Evolutionary conservation across 2,888 invertebrate genomes (phyloP), one percentile per base, ranked within the genome.

Genomic region (Euclidia mi): DNA sequence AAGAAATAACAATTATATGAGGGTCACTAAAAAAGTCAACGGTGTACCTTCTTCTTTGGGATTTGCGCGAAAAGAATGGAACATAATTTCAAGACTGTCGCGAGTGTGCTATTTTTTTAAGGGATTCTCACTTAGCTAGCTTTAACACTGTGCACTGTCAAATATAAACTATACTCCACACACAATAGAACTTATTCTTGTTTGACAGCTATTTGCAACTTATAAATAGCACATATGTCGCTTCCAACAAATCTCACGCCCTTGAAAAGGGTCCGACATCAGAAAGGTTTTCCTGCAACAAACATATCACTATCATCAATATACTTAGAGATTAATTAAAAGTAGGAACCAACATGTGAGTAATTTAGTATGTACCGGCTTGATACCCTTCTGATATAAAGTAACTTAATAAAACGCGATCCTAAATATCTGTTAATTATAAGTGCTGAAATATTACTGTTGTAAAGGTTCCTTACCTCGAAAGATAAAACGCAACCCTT

Each of bases 61-160:
- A 40, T 73, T 66, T 68, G 56, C 62, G 70, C 67, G 57, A 65
- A 75, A 72, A 55, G 62, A 65, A 71, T 55, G 51, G 40, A 44
- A 76, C 65, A 74, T 74, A 65, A 71, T 71, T 67, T 67, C 57
- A 56, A 63, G 47, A 78, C 71, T 73, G 75, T 70, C 67, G 74
- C 72, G 50, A 66, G 59, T 60, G 40, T 53, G 18, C 53, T 63
- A 55, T 56, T 51, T 55, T 66, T 77, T n/a, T n/a, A 63, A 59
- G 71, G 70, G 46, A 71, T 69, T 65, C 64, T 31, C 56, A 43
- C 67, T n/a, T n/a, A n/a, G n/a, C n/a, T 62, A 63, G 49, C 31
- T 49, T 11, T 11, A 32, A 3, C 32, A 20, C 14, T 14, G 17
- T 2, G 3, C 25, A 0, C 48, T 57, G 55, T 9, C 7, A 0